Evolutionary conservation across 1,140 invertebrate genomes (phyloP), one percentile per base, ranked within the genome.

Genomic region (Macrocentrus cingulum): DNA sequence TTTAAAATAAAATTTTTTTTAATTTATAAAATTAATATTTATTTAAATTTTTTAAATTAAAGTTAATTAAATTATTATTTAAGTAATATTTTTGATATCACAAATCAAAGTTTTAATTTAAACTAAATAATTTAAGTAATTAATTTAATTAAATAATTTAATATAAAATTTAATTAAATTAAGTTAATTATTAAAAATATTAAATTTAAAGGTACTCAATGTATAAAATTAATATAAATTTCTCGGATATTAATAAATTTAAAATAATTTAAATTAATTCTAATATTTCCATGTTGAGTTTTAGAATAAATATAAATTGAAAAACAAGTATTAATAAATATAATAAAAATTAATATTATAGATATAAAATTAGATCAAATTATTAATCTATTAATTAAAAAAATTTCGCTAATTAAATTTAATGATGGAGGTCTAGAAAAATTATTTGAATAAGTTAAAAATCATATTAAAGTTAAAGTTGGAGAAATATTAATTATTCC

Each of bases 31-130:
- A 50, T 42, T 9, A 42, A 42, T 6, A 50, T 84, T 84, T 79
- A 63, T 53, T 72, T 82, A 83, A 84, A 84, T 80, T 81, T 84
- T 81, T 80, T 82, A 83, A 83, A 77, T 71, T n/a, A n/a, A n/a
- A n/a, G n/a, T n/a, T n/a, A n/a, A n/a, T n/a, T n/a, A n/a, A n/a
- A n/a, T n/a, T n/a, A n/a, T n/a, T n/a, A n/a, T n/a, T n/a, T n/a
- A n/a, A n/a, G n/a, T n/a, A n/a, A n/a, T n/a, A n/a, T n/a, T n/a
- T n/a, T n/a, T n/a, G n/a, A n/a, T n/a, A n/a, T n/a, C n/a, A n/a
- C n/a, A n/a, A n/a, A n/a, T n/a, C n/a, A n/a, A n/a, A n/a, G n/a
- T n/a, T n/a, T n/a, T n/a, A n/a, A n/a, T n/a, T n/a, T n/a, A n/a
- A n/a, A n/a, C n/a, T n/a, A n/a, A n/a, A n/a, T n/a, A n/a, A n/a